Evolutionary conservation across 2,797 vertebrate genomes (phyloP), one percentile per base, ranked within the genome.

Genomic region (Hypotaenidia philippensis): DNA sequence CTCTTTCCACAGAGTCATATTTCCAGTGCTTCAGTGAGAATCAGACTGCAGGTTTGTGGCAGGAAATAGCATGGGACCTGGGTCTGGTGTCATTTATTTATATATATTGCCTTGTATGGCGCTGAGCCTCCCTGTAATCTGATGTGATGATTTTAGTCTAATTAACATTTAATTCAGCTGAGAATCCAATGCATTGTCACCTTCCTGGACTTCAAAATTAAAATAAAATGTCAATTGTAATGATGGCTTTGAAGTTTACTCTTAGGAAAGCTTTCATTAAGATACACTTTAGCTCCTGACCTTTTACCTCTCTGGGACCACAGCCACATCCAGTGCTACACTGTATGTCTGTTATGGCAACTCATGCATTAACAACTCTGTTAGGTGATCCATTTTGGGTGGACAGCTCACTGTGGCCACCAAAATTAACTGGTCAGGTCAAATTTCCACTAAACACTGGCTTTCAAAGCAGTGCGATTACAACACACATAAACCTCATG

Each of bases 71-170:
- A 38, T 1, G 8, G 10, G 10, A 61, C 41, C 7, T 2, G 22
- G 20, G 19, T 66, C 36, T 3, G 4, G 11, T 2, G 1, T 55
- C 16, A 40, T 29, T 41, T 60, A 6, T 65, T 69, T 60, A 27
- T 31, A 38, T 25, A 2, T 0, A 52, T 3, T 2, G 1, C 10
- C 31, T 18, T 34, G 6, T 7, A 23, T 11, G 32, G 32, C 60
- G 40, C 64, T 16, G 23, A 89, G 29, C 17, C 68, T 31, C 17
- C 13, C 36, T 63, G 40, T 59, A 50, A 66, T 60, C 27, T 32
- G 4, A 17, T 1, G 4, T 1, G 34, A 49, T 9, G 2, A 32
- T 47, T 90, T 68, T 38, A 71, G 56, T 1, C 1, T 50, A 50
- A 55, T 41, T 44, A 80, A 60, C 13, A 75, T 59, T 36, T 63